Evolutionary conservation across 1,140 invertebrate genomes (phyloP).

Genomic region (Drosophila suzukii): DNA sequence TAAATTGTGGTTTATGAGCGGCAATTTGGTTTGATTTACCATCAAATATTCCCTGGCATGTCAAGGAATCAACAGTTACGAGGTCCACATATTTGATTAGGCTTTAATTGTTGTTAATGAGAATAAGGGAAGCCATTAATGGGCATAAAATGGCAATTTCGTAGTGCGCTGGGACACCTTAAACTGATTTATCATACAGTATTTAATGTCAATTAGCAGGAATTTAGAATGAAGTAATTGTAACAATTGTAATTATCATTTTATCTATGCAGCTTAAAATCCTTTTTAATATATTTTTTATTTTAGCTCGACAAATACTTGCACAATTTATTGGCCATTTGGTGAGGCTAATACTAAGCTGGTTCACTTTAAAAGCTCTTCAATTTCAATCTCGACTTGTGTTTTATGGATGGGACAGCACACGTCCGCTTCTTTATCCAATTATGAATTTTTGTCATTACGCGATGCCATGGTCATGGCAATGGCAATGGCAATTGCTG

Average conservation of each 20-base stretch:
- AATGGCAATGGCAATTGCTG: slow-evolving; percentile 48
- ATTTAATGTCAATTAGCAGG: neutral
- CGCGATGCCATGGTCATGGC: slow-evolving; percentile 57
- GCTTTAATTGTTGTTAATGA: slow-evolving; percentile 15
- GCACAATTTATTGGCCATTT: slow-evolving; percentile 2
- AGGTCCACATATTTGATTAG: slow-evolving; percentile 1
- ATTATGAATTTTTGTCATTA: slow-evolving; percentile 84
- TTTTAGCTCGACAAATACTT: neutral
- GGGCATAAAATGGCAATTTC: neutral
- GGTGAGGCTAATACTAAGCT: slow-evolving; percentile 2
- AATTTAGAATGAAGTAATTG: too few relatives aligned
- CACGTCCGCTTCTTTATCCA: slow-evolving; percentile 80
- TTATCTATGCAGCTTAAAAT: too few relatives aligned
- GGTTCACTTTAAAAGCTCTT: slow-evolving; percentile 21
- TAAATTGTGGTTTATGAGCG: slow-evolving; percentile 50
- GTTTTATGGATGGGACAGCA: slow-evolving; percentile 25
- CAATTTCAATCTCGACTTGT: slow-evolving; percentile 40
- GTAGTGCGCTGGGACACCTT: neutral
- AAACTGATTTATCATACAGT: neutral
- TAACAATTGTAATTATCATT: too few relatives aligned
- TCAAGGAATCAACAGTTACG: slow-evolving; percentile 7
- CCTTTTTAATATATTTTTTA: neutral
- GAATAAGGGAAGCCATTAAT: neutral
- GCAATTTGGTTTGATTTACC: slow-evolving; percentile 22
- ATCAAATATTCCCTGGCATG: slow-evolving; percentile 8